phyloP scores from a whole-genome alignment of 2,888 invertebrate genomes.

The Ametastegia equiseti region DNA sequence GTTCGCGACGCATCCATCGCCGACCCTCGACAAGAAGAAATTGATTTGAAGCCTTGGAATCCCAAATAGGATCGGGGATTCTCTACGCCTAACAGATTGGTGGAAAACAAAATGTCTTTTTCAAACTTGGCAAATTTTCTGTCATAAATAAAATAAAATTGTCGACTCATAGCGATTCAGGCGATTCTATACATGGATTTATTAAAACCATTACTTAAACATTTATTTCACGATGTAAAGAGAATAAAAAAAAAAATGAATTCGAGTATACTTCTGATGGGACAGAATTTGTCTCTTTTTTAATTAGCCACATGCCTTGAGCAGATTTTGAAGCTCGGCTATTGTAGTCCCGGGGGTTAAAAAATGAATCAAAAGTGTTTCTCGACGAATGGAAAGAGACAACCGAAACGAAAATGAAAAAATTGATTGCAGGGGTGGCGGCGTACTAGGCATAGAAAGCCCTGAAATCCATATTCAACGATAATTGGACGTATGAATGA shows the following conservation, averaged over 20 bases:
- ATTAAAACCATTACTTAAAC: not conserved
- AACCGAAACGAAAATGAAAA: constrained; percentile 16
- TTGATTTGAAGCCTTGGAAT: constrained; percentile 32
- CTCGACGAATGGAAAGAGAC: not conserved
- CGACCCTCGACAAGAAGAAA: constrained; percentile 39
- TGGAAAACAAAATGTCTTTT: not conserved
- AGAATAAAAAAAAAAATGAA: not conserved
- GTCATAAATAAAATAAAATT: not conserved
- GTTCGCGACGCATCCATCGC: constrained; percentile 55
- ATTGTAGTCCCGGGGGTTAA: not conserved
- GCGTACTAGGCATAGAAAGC: not conserved
- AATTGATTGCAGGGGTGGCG: not conserved
- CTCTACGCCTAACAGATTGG: constrained; percentile 13
- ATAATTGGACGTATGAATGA: constrained; percentile 69
- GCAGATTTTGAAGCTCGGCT: not conserved
- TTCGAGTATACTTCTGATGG: not conserved
- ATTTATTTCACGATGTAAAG: no score
- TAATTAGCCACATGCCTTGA: not conserved
- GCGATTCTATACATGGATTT: no score
- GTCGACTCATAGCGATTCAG: not conserved
- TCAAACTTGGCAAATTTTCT: not conserved
- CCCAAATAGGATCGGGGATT: constrained; percentile 5
- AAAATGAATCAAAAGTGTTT: constrained; percentile 13
- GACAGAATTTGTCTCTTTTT: not conserved
- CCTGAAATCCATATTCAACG: constrained; percentile 56